These are phyloP conservation scores for Pseudanteris insignis DNA, from an alignment of 2,888 invertebrate genomes.

Conservation along the genomic window DNA sequence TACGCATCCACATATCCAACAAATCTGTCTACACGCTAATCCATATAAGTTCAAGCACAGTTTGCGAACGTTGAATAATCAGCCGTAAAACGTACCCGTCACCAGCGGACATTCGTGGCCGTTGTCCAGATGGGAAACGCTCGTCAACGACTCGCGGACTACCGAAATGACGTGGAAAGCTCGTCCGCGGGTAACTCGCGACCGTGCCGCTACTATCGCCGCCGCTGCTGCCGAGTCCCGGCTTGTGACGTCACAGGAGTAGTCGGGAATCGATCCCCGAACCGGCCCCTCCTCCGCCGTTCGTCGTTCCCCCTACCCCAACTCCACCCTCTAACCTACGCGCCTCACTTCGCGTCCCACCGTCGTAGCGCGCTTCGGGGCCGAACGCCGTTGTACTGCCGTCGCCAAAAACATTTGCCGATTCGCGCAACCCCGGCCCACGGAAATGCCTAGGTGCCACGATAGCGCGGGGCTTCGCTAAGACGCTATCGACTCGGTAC, in stretches of 20 bases:
- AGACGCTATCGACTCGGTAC: slow-evolving; percentile 7
- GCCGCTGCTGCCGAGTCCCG: slow-evolving; percentile 53
- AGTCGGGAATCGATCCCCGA: slow-evolving; percentile 64
- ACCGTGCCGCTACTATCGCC: slow-evolving; percentile 46
- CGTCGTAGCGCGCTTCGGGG: slow-evolving; percentile 48
- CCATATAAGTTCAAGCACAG: too few relatives aligned
- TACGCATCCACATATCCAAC: neutral
- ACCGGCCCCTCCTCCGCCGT: slow-evolving; percentile 48
- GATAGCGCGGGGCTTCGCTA: slow-evolving; percentile 23
- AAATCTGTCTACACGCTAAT: too few relatives aligned
- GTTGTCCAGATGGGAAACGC: slow-evolving; percentile 14
- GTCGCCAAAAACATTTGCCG: slow-evolving; percentile 59
- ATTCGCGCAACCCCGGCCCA: slow-evolving; percentile 39
- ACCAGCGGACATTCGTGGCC: slow-evolving; percentile 20
- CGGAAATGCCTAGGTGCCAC: slow-evolving; percentile 21
- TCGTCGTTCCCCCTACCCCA: slow-evolving; percentile 46
- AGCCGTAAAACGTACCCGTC: slow-evolving; percentile 13
- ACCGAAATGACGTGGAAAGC: slow-evolving; percentile 25
- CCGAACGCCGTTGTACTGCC: slow-evolving; percentile 53
- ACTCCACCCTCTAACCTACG: slow-evolving; percentile 56
- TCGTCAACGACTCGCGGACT: slow-evolving; percentile 19
- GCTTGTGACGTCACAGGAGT: slow-evolving; percentile 63
- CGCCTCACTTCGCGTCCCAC: slow-evolving; percentile 48
- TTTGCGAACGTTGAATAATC: slow-evolving; percentile 1
- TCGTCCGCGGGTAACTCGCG: slow-evolving; percentile 38